Evolutionary conservation across 2,797 vertebrate species (phyloP).

Genomic region (Platyrinchus mystaceus): DNA sequence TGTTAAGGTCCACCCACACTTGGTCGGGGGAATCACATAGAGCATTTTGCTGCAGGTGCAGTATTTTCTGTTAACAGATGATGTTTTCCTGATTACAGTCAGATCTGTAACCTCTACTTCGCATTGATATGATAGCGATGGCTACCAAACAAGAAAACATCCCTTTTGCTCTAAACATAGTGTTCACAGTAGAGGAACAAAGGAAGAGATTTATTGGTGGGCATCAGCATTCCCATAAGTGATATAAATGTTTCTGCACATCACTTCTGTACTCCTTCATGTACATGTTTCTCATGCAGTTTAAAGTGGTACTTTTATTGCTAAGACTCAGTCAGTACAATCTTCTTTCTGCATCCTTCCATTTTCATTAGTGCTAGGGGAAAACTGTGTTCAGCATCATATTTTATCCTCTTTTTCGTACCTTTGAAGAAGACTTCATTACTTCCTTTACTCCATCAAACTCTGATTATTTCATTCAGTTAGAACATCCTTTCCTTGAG

Average conservation of each 20-base stretch:
- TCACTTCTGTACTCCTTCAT: neutral
- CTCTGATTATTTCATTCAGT: neutral
- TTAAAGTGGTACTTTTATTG: neutral
- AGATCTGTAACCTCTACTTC: neutral
- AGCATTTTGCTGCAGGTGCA: neutral
- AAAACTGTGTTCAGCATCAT: neutral
- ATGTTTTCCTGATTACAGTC: neutral
- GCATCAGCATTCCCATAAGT: neutral
- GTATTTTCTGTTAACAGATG: neutral
- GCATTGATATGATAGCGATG: neutral
- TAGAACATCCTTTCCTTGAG: neutral
- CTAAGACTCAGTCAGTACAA: neutral
- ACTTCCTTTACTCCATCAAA: neutral
- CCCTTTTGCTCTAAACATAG: neutral
- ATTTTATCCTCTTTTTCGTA: neutral
- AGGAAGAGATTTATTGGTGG: neutral
- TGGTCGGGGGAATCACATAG: neutral
- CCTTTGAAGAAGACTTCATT: neutral
- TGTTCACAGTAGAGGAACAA: neutral
- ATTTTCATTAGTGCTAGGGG: neutral
- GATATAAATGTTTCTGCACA: neutral
- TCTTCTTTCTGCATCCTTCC: neutral
- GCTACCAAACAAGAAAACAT: neutral
- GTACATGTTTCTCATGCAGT: accelerated
- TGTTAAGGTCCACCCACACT: neutral